Conservation (phyloP, 2,113 vertebrate species). For the Notarius quadriscutis region DNA sequence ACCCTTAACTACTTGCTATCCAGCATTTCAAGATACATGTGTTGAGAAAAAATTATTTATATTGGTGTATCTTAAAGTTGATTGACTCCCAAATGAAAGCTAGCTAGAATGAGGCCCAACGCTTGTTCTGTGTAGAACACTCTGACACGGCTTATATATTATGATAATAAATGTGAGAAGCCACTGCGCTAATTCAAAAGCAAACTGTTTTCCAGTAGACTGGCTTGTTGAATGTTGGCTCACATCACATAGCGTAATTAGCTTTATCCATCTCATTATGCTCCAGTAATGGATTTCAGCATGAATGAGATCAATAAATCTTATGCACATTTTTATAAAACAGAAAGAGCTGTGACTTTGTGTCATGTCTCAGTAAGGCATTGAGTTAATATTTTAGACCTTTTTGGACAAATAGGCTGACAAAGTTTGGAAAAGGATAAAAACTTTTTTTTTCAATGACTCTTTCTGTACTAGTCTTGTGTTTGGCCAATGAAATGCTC, state of each 20-base stretch:
- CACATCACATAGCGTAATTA: constrained; percentile 4
- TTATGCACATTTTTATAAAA: not conserved
- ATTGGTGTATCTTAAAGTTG: no score
- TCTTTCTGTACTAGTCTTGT: no score
- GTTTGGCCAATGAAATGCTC: no score
- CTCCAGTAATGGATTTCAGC: constrained; percentile 26
- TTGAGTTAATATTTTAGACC: no score
- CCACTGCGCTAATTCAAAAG: constrained; percentile 20
- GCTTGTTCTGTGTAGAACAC: not conserved
- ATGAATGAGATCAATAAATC: constrained; percentile 31
- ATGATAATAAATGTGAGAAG: not conserved
- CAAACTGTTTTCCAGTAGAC: constrained; percentile 15
- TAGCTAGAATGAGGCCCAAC: not conserved
- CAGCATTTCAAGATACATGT: no score
- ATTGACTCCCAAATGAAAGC: not conserved
- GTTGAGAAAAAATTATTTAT: no score
- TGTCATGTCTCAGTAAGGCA: not conserved
- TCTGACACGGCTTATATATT: not conserved
- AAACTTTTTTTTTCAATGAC: no score
- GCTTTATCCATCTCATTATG: constrained; percentile 16
- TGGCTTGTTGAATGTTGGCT: constrained; percentile 1
- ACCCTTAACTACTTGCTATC: not conserved
- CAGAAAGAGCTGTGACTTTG: not conserved
- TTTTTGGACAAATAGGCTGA: not conserved
- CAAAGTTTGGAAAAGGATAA: no score